phyloP scores from a whole-genome alignment of 2,113 vertebrate genomes.

The Myanophis thanlyinensis region DNA sequence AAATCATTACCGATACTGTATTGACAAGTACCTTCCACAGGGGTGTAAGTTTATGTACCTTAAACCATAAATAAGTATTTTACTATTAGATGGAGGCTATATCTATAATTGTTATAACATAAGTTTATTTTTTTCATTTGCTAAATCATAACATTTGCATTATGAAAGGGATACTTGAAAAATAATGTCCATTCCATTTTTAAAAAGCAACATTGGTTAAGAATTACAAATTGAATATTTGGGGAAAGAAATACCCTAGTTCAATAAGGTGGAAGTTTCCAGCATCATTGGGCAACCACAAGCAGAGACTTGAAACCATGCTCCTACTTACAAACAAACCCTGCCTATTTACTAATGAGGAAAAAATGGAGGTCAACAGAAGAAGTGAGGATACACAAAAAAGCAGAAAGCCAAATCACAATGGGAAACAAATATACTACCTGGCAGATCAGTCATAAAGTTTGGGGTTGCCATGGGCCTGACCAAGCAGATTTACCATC shows the following conservation, averaged over 20 bases:
- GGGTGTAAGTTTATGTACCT: slow-evolving; percentile 39
- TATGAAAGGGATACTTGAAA: slow-evolving; percentile 5
- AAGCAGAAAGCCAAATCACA: neutral
- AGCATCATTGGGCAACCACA: neutral
- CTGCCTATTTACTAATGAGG: neutral
- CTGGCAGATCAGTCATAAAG: neutral
- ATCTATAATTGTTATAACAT: slow-evolving; percentile 55
- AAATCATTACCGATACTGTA: slow-evolving; percentile 20
- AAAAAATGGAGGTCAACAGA: neutral
- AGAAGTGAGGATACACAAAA: neutral
- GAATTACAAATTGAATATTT: neutral
- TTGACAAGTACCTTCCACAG: slow-evolving; percentile 60
- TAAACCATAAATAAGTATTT: slow-evolving; percentile 4
- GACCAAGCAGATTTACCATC: neutral
- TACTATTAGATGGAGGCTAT: slow-evolving; percentile 32
- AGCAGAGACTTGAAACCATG: neutral
- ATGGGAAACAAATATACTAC: neutral
- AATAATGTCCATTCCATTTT: slow-evolving; percentile 19
- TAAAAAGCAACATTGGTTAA: neutral
- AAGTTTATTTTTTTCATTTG: slow-evolving; percentile 44
- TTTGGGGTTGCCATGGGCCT: neutral
- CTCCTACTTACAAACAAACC: neutral
- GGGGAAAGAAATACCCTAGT: neutral
- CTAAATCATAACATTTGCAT: slow-evolving; percentile 16
- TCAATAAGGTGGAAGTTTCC: neutral